Evolutionary conservation across 2,888 invertebrate genomes (phyloP).

Genomic region (Phymatocera aterrima): DNA sequence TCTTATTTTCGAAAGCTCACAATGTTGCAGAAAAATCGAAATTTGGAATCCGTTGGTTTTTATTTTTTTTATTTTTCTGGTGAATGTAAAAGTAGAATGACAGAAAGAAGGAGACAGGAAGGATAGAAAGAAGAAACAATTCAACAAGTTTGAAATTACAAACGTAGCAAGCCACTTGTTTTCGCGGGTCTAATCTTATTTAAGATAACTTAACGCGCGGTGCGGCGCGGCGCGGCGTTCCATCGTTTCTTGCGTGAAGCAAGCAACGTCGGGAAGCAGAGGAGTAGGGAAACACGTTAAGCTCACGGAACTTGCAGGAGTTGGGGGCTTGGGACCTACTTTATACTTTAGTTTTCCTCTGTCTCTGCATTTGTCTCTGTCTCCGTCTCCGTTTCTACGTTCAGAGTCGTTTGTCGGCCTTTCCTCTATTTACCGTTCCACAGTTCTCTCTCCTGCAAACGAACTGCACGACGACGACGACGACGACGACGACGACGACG

Average conservation of each 20-base stretch:
- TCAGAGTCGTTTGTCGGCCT: conserved; percentile 34
- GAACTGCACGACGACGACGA: not conserved
- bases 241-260: conserved; percentile 16
- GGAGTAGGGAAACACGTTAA: conserved; percentile 18
- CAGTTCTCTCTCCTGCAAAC: not conserved
- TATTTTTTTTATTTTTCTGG: too few species aligned
- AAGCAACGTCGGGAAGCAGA: conserved; percentile 14
- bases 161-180: conserved; percentile 42
- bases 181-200: conserved; percentile 42
- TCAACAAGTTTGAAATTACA: conserved; percentile 45
- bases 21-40: too few species aligned
- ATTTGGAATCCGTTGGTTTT: too few species aligned
- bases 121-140: conserved; percentile 12
- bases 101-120: not conserved
- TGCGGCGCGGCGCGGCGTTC: conserved; percentile 7
- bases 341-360: conserved; percentile 40
- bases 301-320: not conserved
- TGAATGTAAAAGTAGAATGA: not conserved
- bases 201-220: conserved; percentile 45
- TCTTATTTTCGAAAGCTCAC: too few species aligned
- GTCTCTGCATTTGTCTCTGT: too few species aligned
- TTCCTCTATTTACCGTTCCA: conserved; percentile 39
- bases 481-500: too few species aligned
- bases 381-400: too few species aligned
- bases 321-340: conserved; percentile 35